Base-by-base conservation (phyloP, 2,888 invertebrate genomes). In the Steromphala cineraria region DNA sequence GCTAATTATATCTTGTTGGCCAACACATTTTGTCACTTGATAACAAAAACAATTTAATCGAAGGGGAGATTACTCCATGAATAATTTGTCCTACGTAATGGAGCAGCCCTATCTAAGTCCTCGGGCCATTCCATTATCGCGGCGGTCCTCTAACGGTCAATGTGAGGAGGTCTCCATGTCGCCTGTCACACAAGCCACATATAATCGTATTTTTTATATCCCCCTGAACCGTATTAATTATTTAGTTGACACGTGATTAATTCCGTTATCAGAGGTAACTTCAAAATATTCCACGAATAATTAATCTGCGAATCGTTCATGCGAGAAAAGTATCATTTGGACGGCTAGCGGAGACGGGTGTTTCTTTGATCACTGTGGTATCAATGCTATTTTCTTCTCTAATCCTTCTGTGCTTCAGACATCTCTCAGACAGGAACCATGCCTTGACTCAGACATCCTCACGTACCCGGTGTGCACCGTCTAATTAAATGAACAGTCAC, bases 41-140 rank as follows among this genome's bases (percentile, higher is more conserved):
- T 71, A 31, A 40, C 40, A 31, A 71, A 71, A 71, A 71, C 71
- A 71, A 71, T 71, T 71, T 71, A 71, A 71, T 71, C 71, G 71
- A 17, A 19, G 31, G 36, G 71, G 36, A 71, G 31, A 71, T 71
- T 71, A 71, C 71, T 28, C 71, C 40, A 71, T 71, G 71, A 71
- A 71, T 71, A 71, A 71, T 71, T 71, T 71, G 71, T 71, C 71
- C 15, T 71, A 71, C 36, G 40, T 71, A 71, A 71, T 71, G 71
- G 36, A 71, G 71, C 36, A 71, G 36, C 19, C 31, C 36, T 31
- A 40, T 36, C 19, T 71, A 36, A 36, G 36, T 36, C 19, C 36
- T 36, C 2, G 71, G 71, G 36, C 36, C 10, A 36, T 19, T 71
- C 71, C 36, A 71, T 71, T 71, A 71, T 31, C 71, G 28, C 71